A percentile compares a stretch with the other conserved stretches of the same genome.
Conservation (phyloP, 2,888 invertebrate species). For the Noctua janthina region DNA sequence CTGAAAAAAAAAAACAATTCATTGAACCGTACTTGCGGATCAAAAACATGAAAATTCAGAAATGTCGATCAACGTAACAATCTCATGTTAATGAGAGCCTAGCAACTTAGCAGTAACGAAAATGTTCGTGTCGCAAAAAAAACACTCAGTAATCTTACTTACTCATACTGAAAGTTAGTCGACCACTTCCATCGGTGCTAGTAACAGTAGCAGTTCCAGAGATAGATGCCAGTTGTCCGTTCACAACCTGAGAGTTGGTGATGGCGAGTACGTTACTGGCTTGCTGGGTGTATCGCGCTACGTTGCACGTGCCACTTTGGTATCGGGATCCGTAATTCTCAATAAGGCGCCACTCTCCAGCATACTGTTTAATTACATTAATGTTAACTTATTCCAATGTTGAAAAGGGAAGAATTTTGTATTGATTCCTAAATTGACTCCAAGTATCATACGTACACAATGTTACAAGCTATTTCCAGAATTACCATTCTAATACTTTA, state of each 20-base stretch:
- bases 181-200: constrained; percentile 90
- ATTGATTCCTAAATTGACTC: background rate
- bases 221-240: constrained; percentile 70
- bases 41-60: background rate
- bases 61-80: background rate
- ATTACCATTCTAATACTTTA: background rate
- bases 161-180: constrained; percentile 91
- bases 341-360: constrained; percentile 78
- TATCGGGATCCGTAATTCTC: constrained; percentile 77
- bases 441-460: background rate
- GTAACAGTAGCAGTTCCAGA: constrained; percentile 77
- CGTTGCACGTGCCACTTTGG: constrained; percentile 78
- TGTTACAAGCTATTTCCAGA: background rate
- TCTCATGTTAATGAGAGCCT: background rate
- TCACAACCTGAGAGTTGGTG: constrained; percentile 77
- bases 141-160: constrained; percentile 39
- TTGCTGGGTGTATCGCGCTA: constrained; percentile 73
- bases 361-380: constrained; percentile 59
- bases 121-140: background rate
- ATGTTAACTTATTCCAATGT: background rate
- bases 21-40: too few relatives aligned
- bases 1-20: constrained; percentile 13
- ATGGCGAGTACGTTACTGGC: constrained; percentile 69
- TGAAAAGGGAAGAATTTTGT: background rate
- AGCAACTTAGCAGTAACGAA: background rate